Evolutionary conservation across 2,797 vertebrate genomes (phyloP).

Genomic region (Anguilla marmorata): DNA sequence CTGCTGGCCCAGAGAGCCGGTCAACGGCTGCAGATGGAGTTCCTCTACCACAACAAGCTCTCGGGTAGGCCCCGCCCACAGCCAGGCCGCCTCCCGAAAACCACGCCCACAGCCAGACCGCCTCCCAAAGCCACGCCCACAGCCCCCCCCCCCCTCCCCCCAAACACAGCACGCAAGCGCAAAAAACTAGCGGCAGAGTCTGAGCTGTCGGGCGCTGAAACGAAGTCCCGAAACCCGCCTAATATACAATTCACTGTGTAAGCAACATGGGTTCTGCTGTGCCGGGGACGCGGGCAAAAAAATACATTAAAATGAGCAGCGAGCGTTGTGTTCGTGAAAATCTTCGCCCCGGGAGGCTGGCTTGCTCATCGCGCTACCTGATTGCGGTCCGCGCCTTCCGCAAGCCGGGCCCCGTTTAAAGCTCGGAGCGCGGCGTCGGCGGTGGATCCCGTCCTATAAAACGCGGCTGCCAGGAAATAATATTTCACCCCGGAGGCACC

Average conservation of each 20-base stretch:
- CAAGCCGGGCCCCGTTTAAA: constrained; percentile 55
- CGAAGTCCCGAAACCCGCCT: neutral
- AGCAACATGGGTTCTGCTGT: neutral
- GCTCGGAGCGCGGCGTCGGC: constrained; percentile 21
- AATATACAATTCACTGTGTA: neutral
- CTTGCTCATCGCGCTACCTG: constrained; percentile 36
- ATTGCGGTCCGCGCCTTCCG: constrained; percentile 54
- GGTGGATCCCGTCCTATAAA: constrained; percentile 45
- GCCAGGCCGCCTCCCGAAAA: neutral
- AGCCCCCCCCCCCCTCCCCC: neutral
- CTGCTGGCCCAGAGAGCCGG: constrained; percentile 88
- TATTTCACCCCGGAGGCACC: constrained; percentile 33
- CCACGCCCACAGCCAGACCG: neutral
- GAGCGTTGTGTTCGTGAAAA: constrained; percentile 6
- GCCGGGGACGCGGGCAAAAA: neutral
- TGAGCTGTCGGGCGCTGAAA: neutral
- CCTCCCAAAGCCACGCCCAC: neutral
- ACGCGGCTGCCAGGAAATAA: constrained; percentile 44
- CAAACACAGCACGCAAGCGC: neutral
- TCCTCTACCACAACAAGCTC: constrained; percentile 92
- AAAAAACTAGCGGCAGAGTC: too few species aligned
- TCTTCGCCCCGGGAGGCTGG: neutral
- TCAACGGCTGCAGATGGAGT: constrained; percentile 94
- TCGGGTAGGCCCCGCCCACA: constrained; percentile 70
- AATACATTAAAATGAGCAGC: constrained; percentile 45